These are phyloP conservation scores for Operophtera brumata DNA, from an alignment of 2,888 invertebrate genomes.

Conservation along the genomic window DNA sequence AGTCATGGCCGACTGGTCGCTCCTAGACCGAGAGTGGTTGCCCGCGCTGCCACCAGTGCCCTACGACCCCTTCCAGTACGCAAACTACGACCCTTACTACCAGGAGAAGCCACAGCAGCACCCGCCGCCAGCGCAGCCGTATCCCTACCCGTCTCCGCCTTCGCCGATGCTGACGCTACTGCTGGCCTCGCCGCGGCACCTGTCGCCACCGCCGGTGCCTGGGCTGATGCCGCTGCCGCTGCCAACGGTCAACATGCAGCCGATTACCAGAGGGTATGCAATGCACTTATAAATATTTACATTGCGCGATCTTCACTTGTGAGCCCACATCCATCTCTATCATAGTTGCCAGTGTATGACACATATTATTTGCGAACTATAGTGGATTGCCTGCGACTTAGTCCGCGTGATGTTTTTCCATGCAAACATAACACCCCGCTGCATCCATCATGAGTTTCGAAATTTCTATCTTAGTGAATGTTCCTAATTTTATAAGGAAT, in stretches of 20 bases:
- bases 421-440: too few relatives aligned
- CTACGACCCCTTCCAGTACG: constrained; percentile 43
- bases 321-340: background rate
- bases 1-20: constrained; percentile 61
- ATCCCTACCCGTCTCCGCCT: constrained; percentile 22
- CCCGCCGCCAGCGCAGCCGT: constrained; percentile 28
- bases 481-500: too few relatives aligned
- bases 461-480: too few relatives aligned
- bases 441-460: too few relatives aligned
- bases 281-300: constrained; percentile 27
- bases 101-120: constrained; percentile 31
- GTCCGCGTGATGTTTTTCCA: too few relatives aligned
- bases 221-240: constrained; percentile 30
- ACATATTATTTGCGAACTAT: background rate
- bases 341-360: background rate
- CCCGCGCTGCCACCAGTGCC: constrained; percentile 40
- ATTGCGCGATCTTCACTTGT: constrained; percentile 10
- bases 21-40: constrained; percentile 45
- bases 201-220: constrained; percentile 29
- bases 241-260: constrained; percentile 24
- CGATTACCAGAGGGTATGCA: constrained; percentile 39
- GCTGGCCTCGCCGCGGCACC: constrained; percentile 21
- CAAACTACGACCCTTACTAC: constrained; percentile 38
- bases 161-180: constrained; percentile 30
- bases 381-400: too few relatives aligned